Evolutionary conservation across 2,888 invertebrate genomes (phyloP).

Genomic region (Priocnemis perturbator): DNA sequence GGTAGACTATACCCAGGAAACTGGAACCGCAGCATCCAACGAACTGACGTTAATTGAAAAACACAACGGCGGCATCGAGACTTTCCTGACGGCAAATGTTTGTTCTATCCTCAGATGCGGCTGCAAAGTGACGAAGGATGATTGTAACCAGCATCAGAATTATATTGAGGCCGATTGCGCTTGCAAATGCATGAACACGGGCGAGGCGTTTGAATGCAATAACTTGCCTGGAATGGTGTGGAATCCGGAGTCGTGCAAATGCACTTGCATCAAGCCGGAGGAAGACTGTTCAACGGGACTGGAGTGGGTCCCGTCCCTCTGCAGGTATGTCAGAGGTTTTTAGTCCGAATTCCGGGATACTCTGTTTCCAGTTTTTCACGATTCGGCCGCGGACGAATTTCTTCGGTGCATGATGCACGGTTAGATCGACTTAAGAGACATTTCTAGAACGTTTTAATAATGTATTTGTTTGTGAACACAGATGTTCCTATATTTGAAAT

Average conservation of each 20-base stretch:
- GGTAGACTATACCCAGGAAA: no score
- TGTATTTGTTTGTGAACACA: no score
- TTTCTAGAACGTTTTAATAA: no score
- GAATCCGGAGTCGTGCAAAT: slow-evolving; percentile 39
- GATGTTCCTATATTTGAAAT: no score
- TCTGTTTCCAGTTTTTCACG: no score
- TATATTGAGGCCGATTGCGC: slow-evolving; percentile 31
- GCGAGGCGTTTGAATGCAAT: slow-evolving; percentile 19
- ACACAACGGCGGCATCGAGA: no score
- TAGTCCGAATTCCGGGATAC: no score
- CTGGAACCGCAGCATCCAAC: no score
- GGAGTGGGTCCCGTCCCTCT: slow-evolving; percentile 37
- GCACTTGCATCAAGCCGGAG: slow-evolving; percentile 31
- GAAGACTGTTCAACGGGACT: slow-evolving; percentile 36
- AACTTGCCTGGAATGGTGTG: slow-evolving; percentile 33
- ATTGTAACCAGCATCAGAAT: slow-evolving; percentile 38
- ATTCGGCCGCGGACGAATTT: no score
- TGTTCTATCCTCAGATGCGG: slow-evolving; percentile 28
- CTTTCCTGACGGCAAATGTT: no score
- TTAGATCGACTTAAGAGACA: not conserved
- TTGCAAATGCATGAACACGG: slow-evolving; percentile 39
- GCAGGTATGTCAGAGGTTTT: slow-evolving; percentile 32
- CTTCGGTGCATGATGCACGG: not conserved
- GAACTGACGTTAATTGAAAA: no score
- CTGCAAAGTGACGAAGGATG: slow-evolving; percentile 28